phyloP scores from a whole-genome alignment of 2,113 vertebrate genomes.

The Amphiprion percula region DNA sequence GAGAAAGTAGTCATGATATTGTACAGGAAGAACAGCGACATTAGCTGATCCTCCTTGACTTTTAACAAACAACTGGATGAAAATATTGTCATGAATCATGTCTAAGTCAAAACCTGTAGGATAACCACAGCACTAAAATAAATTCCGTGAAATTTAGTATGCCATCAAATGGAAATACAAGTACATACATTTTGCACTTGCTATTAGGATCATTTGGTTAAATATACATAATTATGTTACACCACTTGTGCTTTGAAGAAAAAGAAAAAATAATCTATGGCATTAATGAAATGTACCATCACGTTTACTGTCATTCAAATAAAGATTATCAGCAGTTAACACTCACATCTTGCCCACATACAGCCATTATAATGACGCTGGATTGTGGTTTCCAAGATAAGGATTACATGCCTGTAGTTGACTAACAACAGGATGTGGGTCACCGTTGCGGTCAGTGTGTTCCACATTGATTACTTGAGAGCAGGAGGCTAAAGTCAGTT shows the following conservation, averaged over 20 bases:
- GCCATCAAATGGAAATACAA: too few species aligned
- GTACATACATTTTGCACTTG: too few species aligned
- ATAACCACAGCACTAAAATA: too few species aligned
- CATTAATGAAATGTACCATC: conserved; percentile 1
- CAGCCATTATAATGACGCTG: neutral
- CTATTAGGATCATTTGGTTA: neutral
- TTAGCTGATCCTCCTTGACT: too few species aligned
- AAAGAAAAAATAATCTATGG: neutral
- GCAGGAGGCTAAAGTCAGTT: conserved; percentile 16
- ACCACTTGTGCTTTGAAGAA: neutral
- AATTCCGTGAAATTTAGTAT: too few species aligned
- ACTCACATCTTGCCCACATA: neutral
- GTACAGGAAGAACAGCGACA: neutral
- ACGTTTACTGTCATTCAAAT: neutral
- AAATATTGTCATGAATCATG: too few species aligned
- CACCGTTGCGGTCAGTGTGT: conserved; percentile 37
- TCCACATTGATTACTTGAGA: conserved; percentile 39
- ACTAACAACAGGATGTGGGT: conserved; percentile 47
- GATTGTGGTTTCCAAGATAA: conserved; percentile 12
- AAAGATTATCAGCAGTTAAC: neutral
- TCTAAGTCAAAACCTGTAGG: too few species aligned
- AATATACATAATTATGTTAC: neutral
- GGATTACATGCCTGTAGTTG: conserved; percentile 3
- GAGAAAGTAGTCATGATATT: too few species aligned
- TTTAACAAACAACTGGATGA: too few species aligned